phyloP scores from a whole-genome alignment of 2,797 vertebrate genomes.

The Vireo griseus region DNA sequence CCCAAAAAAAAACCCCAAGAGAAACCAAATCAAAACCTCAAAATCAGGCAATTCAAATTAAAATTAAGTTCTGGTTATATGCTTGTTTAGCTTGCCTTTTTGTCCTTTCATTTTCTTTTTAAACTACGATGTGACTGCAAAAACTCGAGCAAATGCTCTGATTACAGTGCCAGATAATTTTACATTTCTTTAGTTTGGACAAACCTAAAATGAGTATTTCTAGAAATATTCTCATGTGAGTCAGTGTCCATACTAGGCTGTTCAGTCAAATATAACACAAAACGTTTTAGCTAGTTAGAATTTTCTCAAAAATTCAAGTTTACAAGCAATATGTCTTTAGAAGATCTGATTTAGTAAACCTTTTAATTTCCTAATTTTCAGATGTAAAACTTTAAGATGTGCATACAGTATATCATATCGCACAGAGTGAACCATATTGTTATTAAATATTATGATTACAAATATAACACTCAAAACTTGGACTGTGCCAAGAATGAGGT shows the following conservation, averaged over 20 bases:
- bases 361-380: background rate
- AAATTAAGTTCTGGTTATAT: background rate
- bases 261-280: background rate
- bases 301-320: background rate
- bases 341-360: background rate
- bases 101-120: background rate
- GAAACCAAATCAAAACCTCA: background rate
- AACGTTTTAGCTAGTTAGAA: background rate
- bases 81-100: background rate
- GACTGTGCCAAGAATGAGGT: background rate
- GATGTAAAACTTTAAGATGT: background rate
- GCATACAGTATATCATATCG: background rate
- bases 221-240: background rate
- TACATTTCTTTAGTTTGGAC: background rate
- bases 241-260: background rate
- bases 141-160: background rate
- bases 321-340: background rate
- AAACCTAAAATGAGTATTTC: background rate
- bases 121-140: background rate
- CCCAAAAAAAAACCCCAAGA: too few relatives aligned
- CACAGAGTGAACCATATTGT: background rate
- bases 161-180: background rate
- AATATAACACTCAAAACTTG: background rate
- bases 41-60: background rate
- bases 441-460: background rate